These are phyloP conservation scores for Papilio polytes DNA, from an alignment of 1,140 invertebrate genomes.

Conservation along the genomic window DNA sequence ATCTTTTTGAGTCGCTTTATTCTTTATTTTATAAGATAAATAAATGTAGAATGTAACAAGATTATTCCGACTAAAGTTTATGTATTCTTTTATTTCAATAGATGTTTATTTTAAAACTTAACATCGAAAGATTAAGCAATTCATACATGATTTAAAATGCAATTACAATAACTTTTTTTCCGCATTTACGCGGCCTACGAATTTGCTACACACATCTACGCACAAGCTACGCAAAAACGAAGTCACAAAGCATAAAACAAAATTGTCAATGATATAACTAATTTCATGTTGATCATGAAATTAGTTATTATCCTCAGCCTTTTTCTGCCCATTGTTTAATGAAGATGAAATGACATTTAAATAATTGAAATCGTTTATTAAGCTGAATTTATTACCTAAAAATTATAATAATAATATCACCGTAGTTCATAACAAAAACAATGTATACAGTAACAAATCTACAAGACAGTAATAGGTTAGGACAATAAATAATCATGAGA, in stretches of 20 bases:
- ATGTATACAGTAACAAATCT: constrained; percentile 5
- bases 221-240: neutral
- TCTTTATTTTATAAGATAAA: neutral
- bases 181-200: neutral
- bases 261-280: too few species aligned
- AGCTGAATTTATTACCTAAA: too few species aligned
- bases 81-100: neutral
- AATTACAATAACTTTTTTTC: neutral
- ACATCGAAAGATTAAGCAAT: too few species aligned
- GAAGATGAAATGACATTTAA: too few species aligned
- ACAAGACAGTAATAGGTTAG: neutral
- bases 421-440: neutral
- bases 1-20: constrained; percentile 10
- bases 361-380: too few species aligned
- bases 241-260: neutral
- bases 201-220: neutral
- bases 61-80: neutral
- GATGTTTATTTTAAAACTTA: neutral
- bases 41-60: neutral
- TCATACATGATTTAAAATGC: too few species aligned
- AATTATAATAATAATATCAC: too few species aligned
- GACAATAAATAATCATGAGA: constrained; percentile 14
- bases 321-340: too few species aligned
- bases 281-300: too few species aligned
- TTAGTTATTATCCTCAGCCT: too few species aligned